Percentiles rank a stretch among this genome's conserved stretches.
Conservation (phyloP, 2,797 vertebrate genomes). For the Alcedo atthis region DNA sequence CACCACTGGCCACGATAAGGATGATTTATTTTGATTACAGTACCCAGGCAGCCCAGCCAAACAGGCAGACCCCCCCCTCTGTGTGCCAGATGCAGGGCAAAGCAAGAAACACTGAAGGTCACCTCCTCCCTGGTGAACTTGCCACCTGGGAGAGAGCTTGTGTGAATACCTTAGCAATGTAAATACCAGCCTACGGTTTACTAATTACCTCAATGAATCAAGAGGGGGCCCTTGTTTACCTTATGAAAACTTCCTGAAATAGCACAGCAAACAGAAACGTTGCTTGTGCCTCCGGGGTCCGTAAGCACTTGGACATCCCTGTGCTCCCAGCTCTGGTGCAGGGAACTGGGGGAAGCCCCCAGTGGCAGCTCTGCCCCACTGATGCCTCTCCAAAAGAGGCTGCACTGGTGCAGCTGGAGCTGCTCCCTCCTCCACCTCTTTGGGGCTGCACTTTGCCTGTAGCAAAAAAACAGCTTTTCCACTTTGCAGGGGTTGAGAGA, state of each 20-base stretch:
- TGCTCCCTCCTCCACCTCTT: neutral
- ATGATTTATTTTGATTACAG: constrained; percentile 66
- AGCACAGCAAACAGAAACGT: neutral
- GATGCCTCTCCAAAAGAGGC: neutral
- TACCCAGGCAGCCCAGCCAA: constrained; percentile 27
- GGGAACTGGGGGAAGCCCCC: neutral
- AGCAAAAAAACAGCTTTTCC: neutral
- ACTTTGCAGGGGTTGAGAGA: neutral
- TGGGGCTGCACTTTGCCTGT: neutral
- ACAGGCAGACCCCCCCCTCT: constrained; percentile 3
- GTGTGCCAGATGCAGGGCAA: neutral
- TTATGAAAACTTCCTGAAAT: neutral
- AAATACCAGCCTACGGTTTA: constrained; percentile 28
- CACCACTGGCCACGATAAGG: constrained; percentile 3
- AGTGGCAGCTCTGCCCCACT: neutral
- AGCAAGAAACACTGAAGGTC: constrained; percentile 45
- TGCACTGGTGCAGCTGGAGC: rapidly evolving
- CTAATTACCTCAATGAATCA: constrained; percentile 37
- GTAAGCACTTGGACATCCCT: rapidly evolving
- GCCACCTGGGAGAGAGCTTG: neutral
- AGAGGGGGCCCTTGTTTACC: constrained; percentile 36
- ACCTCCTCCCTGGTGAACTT: constrained; percentile 32
- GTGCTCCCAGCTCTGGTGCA: neutral
- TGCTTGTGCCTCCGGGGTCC: neutral
- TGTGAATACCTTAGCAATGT: constrained; percentile 24